Base-by-base conservation (phyloP, 1,140 invertebrate genomes). In the Medauroidea extradentata region DNA sequence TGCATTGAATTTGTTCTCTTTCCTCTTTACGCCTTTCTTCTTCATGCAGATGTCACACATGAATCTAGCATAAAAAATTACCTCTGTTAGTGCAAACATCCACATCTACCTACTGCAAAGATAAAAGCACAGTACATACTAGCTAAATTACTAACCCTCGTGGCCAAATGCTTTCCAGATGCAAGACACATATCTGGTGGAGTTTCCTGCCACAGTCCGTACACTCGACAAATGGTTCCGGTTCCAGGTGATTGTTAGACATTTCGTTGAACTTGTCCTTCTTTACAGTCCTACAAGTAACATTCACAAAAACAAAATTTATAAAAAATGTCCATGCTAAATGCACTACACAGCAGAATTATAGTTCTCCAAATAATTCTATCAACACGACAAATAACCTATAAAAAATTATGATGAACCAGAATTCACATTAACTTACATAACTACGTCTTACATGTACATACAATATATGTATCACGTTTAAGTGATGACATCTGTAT, bases 231-330 rank as follows among this genome's bases (percentile, higher is more conserved):
- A 98, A 97, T 58, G 94, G 94, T 76, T 99, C 98, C 73, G 93
- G 82, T 75, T 99, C 97, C 65, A 99, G 79, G 70, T 98, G 91
- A 80, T 99, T 95, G 74, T 99, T 99, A 77, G 99, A 99, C 90
- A 96, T 90, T 78, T 96, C 92, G 69, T 90, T 88, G 78, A 99
- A 99, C 78, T 96, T 90, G 72, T 95, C 92, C 75, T 99, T 99
- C 71, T 94, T 93, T 67, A 98, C 97, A 74, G 87, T 87, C 65
- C 94, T 98, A 73, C 23, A 29, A 11, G 29, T 11, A 11, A 11
- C 29, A 34, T 7, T 7, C 29, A 34, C 29, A n/a, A n/a, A n/a
- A n/a, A n/a, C n/a, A n/a, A n/a, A n/a, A n/a, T n/a, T n/a, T n/a
- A n/a, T n/a, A n/a, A n/a, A n/a, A n/a, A n/a, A n/a, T n/a, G n/a